Percentiles rank a stretch among this genome's conserved stretches.
Conservation (phyloP, 2,113 vertebrate genomes). For the Perca flavescens region DNA sequence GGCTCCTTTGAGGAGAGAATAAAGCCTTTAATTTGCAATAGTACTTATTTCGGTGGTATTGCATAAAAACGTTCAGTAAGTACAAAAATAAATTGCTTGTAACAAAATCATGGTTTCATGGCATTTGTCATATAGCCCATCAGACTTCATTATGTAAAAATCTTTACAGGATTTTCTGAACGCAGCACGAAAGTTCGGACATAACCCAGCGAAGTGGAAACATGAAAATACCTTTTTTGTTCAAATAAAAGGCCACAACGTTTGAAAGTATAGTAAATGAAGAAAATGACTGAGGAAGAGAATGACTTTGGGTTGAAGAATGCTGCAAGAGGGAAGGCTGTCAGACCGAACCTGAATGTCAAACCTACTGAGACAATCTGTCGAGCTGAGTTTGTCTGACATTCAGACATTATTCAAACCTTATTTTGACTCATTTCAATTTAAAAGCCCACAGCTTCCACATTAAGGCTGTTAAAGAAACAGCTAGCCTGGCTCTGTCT, state of each 20-base stretch:
- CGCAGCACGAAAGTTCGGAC: conserved; percentile 54
- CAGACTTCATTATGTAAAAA: conserved; percentile 69
- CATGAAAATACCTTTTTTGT: conserved; percentile 43
- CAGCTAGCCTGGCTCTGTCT: neutral
- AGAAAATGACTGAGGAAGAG: conserved; percentile 23
- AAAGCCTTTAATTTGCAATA: conserved; percentile 74
- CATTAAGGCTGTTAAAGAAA: neutral
- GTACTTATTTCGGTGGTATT: conserved; percentile 68
- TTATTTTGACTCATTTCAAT: conserved; percentile 14
- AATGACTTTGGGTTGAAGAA: conserved; percentile 46
- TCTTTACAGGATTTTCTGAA: conserved; percentile 62
- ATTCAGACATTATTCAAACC: conserved; percentile 4
- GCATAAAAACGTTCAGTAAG: conserved; percentile 75
- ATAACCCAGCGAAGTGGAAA: conserved; percentile 49
- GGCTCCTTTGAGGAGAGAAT: conserved; percentile 66
- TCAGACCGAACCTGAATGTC: conserved; percentile 22
- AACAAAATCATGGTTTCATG: conserved; percentile 81
- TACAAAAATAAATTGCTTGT: conserved; percentile 84
- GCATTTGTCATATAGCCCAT: conserved; percentile 64
- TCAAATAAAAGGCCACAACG: conserved; percentile 73
- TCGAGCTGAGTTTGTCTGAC: conserved; percentile 16
- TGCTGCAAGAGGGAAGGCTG: conserved; percentile 19
- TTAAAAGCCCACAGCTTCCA: conserved; percentile 18
- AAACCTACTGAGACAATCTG: neutral
- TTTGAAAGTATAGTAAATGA: conserved; percentile 53